These are phyloP conservation scores for Myotis vivesi DNA, from an alignment of 2,797 vertebrate genomes.

Conservation along the genomic window DNA sequence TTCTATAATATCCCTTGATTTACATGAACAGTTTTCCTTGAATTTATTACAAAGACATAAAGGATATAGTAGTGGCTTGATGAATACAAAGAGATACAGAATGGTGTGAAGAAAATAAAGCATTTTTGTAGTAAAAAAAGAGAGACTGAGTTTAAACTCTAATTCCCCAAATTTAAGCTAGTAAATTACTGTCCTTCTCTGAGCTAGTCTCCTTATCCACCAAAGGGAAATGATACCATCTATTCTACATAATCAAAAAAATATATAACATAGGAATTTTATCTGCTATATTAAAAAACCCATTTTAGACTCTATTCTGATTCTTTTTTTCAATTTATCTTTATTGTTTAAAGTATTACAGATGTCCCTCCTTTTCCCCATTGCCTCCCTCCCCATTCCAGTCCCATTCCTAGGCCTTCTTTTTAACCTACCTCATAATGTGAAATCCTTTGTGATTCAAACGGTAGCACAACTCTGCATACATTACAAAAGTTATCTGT, in stretches of 20 bases:
- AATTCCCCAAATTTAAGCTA: conserved; percentile 41
- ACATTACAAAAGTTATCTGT: conserved; percentile 90
- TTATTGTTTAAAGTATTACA: no score
- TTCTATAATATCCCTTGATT: conserved; percentile 15
- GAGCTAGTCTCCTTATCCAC: not conserved
- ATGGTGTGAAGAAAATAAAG: conserved; percentile 32
- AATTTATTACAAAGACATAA: conserved; percentile 27
- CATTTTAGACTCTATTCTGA: conserved; percentile 5
- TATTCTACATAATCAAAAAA: conserved; percentile 18
- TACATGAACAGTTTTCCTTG: conserved; percentile 24
- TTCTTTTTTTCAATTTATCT: not conserved
- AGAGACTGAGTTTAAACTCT: not conserved
- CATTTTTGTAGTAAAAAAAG: conserved; percentile 6
- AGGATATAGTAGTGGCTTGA: conserved; percentile 13
- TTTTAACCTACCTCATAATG: conserved; percentile 90
- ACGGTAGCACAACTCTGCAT: conserved; percentile 88
- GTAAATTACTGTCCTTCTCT: conserved; percentile 30
- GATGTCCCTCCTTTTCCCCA: no score
- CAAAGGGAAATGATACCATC: conserved; percentile 8
- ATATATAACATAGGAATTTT: not conserved
- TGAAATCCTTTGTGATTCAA: conserved; percentile 88
- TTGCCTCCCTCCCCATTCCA: no score
- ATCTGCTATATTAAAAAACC: conserved; percentile 46
- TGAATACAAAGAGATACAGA: conserved; percentile 5
- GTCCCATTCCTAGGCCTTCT: not conserved